Percentiles rank a stretch among this genome's conserved stretches.
phyloP scores from a whole-genome alignment of 37 sponge, comb jelly and placozoan species.

The Dysidea cf. avara region DNA sequence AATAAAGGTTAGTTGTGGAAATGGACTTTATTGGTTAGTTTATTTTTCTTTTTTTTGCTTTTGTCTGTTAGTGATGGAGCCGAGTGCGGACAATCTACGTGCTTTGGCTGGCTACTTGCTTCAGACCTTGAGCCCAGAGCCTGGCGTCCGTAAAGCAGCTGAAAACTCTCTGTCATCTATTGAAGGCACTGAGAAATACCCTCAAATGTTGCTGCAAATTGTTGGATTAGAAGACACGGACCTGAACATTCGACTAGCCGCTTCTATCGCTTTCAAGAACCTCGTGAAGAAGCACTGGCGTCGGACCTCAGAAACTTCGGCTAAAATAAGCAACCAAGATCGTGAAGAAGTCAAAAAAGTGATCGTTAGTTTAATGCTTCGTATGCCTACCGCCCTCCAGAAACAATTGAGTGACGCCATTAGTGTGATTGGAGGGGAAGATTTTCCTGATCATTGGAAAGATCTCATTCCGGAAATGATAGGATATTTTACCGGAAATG shows the following conservation, averaged over 20 bases:
- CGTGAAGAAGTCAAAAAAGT: constrained; percentile 72
- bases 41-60: not conserved
- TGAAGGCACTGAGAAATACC: constrained; percentile 73
- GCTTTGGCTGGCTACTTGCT: constrained; percentile 71
- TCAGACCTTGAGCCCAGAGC: constrained; percentile 73
- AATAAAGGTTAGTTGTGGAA: too few species aligned
- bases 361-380: constrained; percentile 95
- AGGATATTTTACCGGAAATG: constrained; percentile 74
- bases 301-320: not conserved
- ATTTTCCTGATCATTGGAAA: constrained; percentile 95
- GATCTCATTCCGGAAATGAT: constrained; percentile 91
- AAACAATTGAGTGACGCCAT: constrained; percentile 97
- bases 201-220: constrained; percentile 85
- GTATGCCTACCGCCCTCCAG: constrained; percentile 88
- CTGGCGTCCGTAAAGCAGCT: constrained; percentile 72
- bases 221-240: constrained; percentile 40
- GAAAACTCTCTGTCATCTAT: constrained; percentile 85
- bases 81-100: constrained; percentile 69
- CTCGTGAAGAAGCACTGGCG: constrained; percentile 92
- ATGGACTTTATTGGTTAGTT: not conserved
- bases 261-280: constrained; percentile 95
- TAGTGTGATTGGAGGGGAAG: constrained; percentile 92
- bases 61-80: constrained; percentile 48
- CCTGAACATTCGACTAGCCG: constrained; percentile 61
- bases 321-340: constrained; percentile 42